Evolutionary conservation across 2,797 vertebrate species (phyloP).

Genomic region (Taenioides sp.): DNA sequence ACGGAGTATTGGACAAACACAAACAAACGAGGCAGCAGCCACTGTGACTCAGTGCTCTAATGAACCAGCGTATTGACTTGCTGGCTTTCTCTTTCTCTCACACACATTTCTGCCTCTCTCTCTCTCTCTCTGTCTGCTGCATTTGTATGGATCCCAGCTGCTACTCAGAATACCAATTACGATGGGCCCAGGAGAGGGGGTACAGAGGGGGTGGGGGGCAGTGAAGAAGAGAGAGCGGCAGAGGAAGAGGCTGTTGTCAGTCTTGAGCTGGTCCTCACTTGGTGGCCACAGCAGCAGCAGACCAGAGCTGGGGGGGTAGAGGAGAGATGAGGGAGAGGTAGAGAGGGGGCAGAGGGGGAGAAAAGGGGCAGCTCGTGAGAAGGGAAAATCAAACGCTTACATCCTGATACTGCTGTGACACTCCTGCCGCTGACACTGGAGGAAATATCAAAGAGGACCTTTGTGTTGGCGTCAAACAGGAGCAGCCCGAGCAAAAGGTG

Average conservation of each 20-base stretch:
- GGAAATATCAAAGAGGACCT: constrained; percentile 67
- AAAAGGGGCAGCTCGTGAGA: constrained; percentile 36
- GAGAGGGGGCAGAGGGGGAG: too few relatives aligned
- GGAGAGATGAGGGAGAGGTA: neutral
- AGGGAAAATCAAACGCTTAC: constrained; percentile 62
- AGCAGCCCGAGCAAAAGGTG: constrained; percentile 24
- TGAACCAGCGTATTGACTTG: constrained; percentile 86
- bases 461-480: constrained; percentile 63
- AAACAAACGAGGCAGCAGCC: constrained; percentile 83
- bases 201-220: constrained; percentile 31
- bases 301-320: constrained; percentile 21
- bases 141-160: constrained; percentile 83
- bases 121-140: constrained; percentile 72
- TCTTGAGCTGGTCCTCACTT: constrained; percentile 39
- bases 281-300: constrained; percentile 34
- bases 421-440: constrained; percentile 54
- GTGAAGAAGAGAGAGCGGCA: constrained; percentile 15
- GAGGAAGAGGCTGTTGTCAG: constrained; percentile 23
- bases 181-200: constrained; percentile 71
- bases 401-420: constrained; percentile 61
- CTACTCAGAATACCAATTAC: constrained; percentile 86
- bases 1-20: constrained; percentile 85
- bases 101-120: constrained; percentile 49
- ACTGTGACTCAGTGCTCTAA: constrained; percentile 85
- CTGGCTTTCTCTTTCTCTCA: constrained; percentile 71